Evolutionary conservation across 2,797 vertebrate genomes (phyloP).

Genomic region (Eulemur albifrons): DNA sequence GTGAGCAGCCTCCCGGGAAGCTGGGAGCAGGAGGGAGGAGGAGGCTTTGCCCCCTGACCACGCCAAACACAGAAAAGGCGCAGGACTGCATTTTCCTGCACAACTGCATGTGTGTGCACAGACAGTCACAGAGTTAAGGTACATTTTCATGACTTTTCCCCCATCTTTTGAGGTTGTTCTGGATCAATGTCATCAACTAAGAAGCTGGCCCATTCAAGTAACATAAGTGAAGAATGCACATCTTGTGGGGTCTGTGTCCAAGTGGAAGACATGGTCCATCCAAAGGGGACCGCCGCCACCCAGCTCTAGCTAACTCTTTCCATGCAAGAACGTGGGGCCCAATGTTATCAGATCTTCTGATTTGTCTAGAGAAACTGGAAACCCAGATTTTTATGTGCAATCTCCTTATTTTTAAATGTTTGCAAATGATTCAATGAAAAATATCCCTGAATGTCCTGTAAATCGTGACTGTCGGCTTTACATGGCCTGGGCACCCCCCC

Average conservation of each 20-base stretch:
- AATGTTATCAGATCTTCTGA: background rate
- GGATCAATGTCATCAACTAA: background rate
- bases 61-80: background rate
- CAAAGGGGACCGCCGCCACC: background rate
- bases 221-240: background rate
- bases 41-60: background rate
- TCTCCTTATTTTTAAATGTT: background rate
- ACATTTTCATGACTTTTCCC: background rate
- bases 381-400: background rate
- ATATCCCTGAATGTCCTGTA: background rate
- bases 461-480: background rate
- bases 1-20: background rate
- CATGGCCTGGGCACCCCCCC: background rate
- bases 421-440: background rate
- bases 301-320: background rate
- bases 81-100: background rate
- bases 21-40: background rate
- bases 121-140: background rate
- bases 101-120: background rate
- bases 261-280: background rate
- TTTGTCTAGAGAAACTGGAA: slow-evolving; percentile 18
- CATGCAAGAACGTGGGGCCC: background rate
- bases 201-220: background rate
- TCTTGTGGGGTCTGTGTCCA: background rate
- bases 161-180: background rate